A percentile compares a stretch with the other conserved stretches of the same genome.
Conservation (phyloP, 2,888 invertebrate species). For the Tridacna gigas region DNA sequence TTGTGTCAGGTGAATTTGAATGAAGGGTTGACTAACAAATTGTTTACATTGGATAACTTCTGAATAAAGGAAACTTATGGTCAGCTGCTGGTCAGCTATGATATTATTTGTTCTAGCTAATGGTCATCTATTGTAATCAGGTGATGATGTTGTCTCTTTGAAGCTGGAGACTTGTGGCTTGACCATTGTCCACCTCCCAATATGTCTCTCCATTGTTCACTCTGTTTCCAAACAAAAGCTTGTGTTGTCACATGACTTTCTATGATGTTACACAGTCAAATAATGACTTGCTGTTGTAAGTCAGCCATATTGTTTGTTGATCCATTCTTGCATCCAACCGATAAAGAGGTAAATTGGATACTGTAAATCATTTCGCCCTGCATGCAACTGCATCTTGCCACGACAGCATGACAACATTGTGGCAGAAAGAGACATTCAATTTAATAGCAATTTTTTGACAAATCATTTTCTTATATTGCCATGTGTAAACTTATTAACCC, state of each 20-base stretch:
- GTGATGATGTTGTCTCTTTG: constrained; percentile 50
- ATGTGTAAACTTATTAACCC: too few species aligned
- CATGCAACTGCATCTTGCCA: too few species aligned
- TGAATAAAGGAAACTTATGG: constrained; percentile 12
- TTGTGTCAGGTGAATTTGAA: background rate
- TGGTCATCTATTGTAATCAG: constrained; percentile 37
- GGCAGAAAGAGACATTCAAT: too few species aligned
- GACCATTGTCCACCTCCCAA: constrained; percentile 20
- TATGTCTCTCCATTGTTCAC: background rate
- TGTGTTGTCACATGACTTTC: constrained; percentile 27
- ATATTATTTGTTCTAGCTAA: constrained; percentile 22
- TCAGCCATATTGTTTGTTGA: too few species aligned
- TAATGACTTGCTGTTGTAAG: too few species aligned
- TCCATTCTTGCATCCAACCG: too few species aligned
- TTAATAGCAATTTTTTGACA: too few species aligned
- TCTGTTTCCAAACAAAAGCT: background rate
- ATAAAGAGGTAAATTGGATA: too few species aligned
- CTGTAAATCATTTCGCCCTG: too few species aligned
- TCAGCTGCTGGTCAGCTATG: constrained; percentile 29
- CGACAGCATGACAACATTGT: too few species aligned
- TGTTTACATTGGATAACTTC: constrained; percentile 13
- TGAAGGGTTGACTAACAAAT: background rate
- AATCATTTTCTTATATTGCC: too few species aligned
- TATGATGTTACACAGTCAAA: background rate
- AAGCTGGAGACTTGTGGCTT: constrained; percentile 40